Evolutionary conservation across 1,140 invertebrate species (phyloP), one percentile per base, ranked within the genome.

Genomic region (Branchinecta lynchi): DNA sequence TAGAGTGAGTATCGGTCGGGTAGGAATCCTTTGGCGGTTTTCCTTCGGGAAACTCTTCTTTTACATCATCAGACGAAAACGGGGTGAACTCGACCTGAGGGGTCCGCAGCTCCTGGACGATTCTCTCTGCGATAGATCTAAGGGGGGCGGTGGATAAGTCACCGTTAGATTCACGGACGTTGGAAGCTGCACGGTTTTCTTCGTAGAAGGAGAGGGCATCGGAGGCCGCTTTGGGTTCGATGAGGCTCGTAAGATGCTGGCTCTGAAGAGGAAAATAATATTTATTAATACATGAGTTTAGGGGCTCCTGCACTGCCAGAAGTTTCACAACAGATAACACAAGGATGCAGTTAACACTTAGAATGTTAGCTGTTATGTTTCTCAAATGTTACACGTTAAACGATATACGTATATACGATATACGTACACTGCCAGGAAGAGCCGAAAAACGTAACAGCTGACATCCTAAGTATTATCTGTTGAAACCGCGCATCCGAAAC

Each of bases 131-230:
- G 44, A 71, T 71, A 43, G 70, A 68, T 17, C 68, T 45, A 60
- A 60, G 51, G 3, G 51, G 51, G 17, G 51, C 51, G 12, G 51
- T 60, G 51, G 17, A 12, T 32, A 32, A 32, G 51, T 60, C 51
- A 60, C 51, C 51, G 17, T 60, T 60, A 12, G 12, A 12, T 60
- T 60, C 17, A 60, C 20, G 72, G 72, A 3, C 74, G 70, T 10
- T 12, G 75, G 70, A 32, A 80, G 75, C 74, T 80, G 17, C 12
- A 15, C 51, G 78, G 74, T 88, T 85, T 74, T 88, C 85, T 75
- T 92, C 89, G 45, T 93, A 83, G 75, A 89, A 89, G 12, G 84
- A 84, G 65, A 92, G 81, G 0, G 89, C 89, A 76, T 93, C 89
- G 76, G 93, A 90, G 0, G 93, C 87, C 21, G 92, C 79, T 10